phyloP scores from a whole-genome alignment of 2,888 invertebrate genomes.

The Agonopterix alstromeriana region DNA sequence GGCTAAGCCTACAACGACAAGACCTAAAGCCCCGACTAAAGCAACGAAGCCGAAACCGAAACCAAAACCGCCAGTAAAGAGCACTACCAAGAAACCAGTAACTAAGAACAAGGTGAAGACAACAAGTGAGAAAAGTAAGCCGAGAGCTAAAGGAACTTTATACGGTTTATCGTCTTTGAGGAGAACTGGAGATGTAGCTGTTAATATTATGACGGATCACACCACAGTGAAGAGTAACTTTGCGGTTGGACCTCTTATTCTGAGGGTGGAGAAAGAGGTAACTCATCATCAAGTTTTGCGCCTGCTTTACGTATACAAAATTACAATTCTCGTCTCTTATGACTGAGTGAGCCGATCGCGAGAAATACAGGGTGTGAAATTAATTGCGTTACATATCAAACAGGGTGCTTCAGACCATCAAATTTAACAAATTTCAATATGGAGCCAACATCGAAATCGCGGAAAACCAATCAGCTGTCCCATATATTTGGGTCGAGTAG shows the following conservation, averaged over 20 bases:
- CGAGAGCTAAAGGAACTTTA: slow-evolving; percentile 85
- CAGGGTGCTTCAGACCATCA: too few relatives aligned
- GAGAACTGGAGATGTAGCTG: slow-evolving; percentile 87
- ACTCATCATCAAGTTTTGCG: slow-evolving; percentile 6
- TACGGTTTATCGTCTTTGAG: slow-evolving; percentile 88
- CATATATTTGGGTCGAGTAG: too few relatives aligned
- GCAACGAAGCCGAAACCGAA: slow-evolving; percentile 46
- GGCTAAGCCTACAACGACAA: slow-evolving; percentile 44
- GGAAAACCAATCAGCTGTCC: too few relatives aligned
- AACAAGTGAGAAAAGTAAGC: slow-evolving; percentile 63
- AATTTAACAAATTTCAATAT: too few relatives aligned
- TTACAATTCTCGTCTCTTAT: neutral
- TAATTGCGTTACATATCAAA: too few relatives aligned
- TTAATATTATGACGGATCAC: slow-evolving; percentile 86
- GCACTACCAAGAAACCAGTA: slow-evolving; percentile 48
- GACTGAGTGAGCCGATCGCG: too few relatives aligned
- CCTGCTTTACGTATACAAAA: neutral
- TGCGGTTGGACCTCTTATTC: slow-evolving; percentile 85
- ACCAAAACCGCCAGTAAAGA: slow-evolving; percentile 46
- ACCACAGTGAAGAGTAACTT: slow-evolving; percentile 91
- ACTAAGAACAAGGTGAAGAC: slow-evolving; percentile 56
- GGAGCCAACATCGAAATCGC: too few relatives aligned
- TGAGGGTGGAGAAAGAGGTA: slow-evolving; percentile 88
- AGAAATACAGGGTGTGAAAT: too few relatives aligned
- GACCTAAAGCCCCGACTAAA: slow-evolving; percentile 32